These are phyloP conservation scores for Drosophila lutescens DNA, from an alignment of 2,888 invertebrate species.

Conservation along the genomic window DNA sequence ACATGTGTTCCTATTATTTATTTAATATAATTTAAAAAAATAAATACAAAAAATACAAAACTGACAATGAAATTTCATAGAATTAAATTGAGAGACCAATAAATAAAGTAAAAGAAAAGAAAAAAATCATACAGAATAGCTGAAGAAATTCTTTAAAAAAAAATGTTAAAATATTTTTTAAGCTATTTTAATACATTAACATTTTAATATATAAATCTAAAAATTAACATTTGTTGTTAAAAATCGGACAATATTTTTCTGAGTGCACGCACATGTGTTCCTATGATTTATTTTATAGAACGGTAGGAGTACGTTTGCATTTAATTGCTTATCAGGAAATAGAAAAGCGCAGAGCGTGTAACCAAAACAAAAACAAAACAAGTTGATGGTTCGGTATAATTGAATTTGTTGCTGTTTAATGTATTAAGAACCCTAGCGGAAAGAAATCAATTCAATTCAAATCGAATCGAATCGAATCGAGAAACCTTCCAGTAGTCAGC, in stretches of 20 bases:
- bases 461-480: neutral
- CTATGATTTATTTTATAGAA: slow-evolving; percentile 10
- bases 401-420: slow-evolving; percentile 37
- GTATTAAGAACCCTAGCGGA: slow-evolving; percentile 1
- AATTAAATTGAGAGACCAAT: slow-evolving; percentile 42
- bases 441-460: slow-evolving; percentile 3
- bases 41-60: too few species aligned
- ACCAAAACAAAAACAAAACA: neutral
- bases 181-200: too few species aligned
- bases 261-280: neutral
- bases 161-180: too few species aligned
- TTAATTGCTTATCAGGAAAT: slow-evolving; percentile 51
- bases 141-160: too few species aligned
- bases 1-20: neutral
- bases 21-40: too few species aligned
- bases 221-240: too few species aligned
- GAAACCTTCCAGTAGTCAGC: slow-evolving; percentile 7
- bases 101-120: slow-evolving; percentile 38
- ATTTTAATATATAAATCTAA: too few species aligned
- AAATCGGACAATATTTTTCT: neutral
- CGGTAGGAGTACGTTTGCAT: too few species aligned
- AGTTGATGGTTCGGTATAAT: slow-evolving; percentile 38
- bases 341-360: slow-evolving; percentile 41
- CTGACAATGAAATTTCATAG: slow-evolving; percentile 36
- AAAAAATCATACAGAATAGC: neutral